phyloP scores from a whole-genome alignment of 2,888 invertebrate genomes.

The Caenorhabditis wallacei region DNA sequence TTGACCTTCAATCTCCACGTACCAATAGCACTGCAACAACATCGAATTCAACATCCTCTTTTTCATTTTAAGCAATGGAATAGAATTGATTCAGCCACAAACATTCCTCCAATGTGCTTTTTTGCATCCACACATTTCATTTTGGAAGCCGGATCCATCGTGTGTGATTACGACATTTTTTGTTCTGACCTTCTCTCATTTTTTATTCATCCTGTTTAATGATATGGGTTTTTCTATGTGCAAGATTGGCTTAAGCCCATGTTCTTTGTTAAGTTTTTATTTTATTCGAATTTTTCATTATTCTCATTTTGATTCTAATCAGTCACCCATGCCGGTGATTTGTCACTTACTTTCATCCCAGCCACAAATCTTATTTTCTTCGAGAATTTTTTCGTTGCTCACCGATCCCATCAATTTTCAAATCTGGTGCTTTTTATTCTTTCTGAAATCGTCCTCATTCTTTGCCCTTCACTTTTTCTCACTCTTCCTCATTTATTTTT shows the following conservation, averaged over 20 bases:
- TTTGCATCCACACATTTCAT: conserved; percentile 41
- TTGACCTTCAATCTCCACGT: conserved; percentile 60
- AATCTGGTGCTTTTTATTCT: conserved; percentile 32
- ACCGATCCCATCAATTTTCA: conserved; percentile 32
- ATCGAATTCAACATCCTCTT: conserved; percentile 62
- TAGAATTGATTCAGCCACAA: conserved; percentile 9
- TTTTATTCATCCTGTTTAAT: conserved; percentile 21
- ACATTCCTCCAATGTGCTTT: conserved; percentile 37
- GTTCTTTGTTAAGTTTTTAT: conserved; percentile 3
- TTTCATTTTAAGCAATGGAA: conserved; percentile 54
- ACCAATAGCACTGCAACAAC: conserved; percentile 64
- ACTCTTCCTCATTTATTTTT: not conserved
- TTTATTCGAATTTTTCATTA: not conserved
- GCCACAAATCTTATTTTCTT: conserved; percentile 33
- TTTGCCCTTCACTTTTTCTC: conserved; percentile 24
- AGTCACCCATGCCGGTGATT: conserved; percentile 59
- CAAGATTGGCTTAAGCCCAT: conserved; percentile 34
- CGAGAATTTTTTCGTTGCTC: conserved; percentile 51
- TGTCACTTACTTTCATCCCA: conserved; percentile 43
- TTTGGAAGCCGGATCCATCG: conserved; percentile 25
- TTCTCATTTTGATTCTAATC: conserved; percentile 55
- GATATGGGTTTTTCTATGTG: conserved; percentile 55
- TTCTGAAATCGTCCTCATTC: conserved; percentile 13
- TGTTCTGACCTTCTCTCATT: conserved; percentile 3
- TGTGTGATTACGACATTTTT: conserved; percentile 39